Conservation (phyloP, 2,888 invertebrate species). For the Chesias legatella region DNA sequence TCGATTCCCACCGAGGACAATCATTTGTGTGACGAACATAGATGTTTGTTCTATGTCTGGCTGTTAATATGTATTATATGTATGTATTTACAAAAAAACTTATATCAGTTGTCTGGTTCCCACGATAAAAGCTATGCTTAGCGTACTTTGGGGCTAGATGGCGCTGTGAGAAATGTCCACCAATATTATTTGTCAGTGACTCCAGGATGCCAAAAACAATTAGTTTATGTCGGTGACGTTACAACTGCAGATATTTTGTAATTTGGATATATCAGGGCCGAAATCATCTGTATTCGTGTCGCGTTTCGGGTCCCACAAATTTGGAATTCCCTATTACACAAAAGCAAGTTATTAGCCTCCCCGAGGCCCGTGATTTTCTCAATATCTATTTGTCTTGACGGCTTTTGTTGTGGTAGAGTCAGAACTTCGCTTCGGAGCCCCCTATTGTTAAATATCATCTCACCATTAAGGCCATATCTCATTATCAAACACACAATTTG, state of each 20-base stretch:
- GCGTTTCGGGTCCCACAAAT: constrained; percentile 41
- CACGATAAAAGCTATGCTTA: too few relatives aligned
- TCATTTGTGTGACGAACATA: too few relatives aligned
- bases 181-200: too few relatives aligned
- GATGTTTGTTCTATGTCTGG: too few relatives aligned
- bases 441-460: constrained; percentile 7
- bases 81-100: too few relatives aligned
- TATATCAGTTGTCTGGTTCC: too few relatives aligned
- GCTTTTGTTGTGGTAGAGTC: constrained; percentile 37
- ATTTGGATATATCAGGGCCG: not conserved
- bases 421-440: constrained; percentile 17
- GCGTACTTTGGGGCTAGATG: too few relatives aligned
- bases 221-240: too few relatives aligned
- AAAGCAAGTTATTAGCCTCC: constrained; percentile 57
- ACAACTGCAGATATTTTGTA: not conserved
- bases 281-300: constrained; percentile 40
- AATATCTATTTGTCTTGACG: constrained; percentile 50
- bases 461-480: constrained; percentile 12
- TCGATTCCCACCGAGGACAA: too few relatives aligned
- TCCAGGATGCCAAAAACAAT: too few relatives aligned
- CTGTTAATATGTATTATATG: too few relatives aligned
- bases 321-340: constrained; percentile 50
- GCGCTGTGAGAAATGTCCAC: too few relatives aligned
- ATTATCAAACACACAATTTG: constrained; percentile 12
- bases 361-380: constrained; percentile 47